Evolutionary conservation across 2,113 vertebrate species (phyloP), one percentile per base, ranked within the genome.

Genomic region (Sorex araneus): DNA sequence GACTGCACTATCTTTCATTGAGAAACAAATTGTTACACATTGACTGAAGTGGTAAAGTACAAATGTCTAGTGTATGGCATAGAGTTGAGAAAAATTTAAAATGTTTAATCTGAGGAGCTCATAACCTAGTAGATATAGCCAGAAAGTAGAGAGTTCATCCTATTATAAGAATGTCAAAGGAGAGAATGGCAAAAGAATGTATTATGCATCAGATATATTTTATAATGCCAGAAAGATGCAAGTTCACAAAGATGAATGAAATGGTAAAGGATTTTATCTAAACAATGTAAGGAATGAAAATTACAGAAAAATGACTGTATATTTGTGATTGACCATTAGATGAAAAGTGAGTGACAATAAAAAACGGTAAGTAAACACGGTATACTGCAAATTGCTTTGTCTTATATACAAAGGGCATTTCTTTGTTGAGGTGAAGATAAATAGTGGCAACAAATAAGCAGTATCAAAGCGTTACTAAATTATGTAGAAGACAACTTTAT

Each of bases 391-490:
- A 88, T 73, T 67, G n/a, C 19, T 71, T 18, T 84, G 27, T 50
- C 32, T 91, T 34, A 12, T 40, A 70, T 82, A 85, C 79, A 77
- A 79, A 86, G 19, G 71, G 15, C 15, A 93, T 84, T 95, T 86
- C 34, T 12, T 23, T 25, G 67, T 4, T 69, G 63, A 12, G 18
- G 8, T 88, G 8, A 80, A 6, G 16, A 90, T 87, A 92, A 89
- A 54, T 87, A 66, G 63, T 25, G 81, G 43, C 23, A 45, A 93
- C 60, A 94, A 92, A 77, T 50, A 87, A 93, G 60, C 30, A 88
- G 34, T 50, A 77, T 69, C 66, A 92, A 93, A 93, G 34, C 23
- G 79, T 80, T 87, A 57, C 16, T 87, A 91, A 94, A 89, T 94
- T 92, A 94, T 50, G 4, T 15, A 73, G 57, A 92, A 93, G 32